Evolutionary conservation across 2,888 invertebrate genomes (phyloP).

Genomic region (Drosophila meridiana): DNA sequence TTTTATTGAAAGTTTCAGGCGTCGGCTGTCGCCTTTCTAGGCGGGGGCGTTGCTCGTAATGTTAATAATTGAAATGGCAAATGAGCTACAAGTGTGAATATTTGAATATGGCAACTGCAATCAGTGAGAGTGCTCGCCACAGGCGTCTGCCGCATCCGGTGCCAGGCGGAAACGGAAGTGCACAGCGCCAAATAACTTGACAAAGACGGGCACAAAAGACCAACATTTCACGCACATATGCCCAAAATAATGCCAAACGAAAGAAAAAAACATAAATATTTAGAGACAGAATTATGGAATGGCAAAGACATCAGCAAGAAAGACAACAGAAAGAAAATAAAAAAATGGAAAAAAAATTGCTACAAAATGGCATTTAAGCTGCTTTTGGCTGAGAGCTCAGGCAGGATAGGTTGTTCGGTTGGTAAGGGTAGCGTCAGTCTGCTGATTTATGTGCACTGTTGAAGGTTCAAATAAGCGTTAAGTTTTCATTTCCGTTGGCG

Average conservation of each 20-base stretch:
- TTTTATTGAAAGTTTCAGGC: slow-evolving; percentile 28
- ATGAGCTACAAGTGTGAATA: slow-evolving; percentile 53
- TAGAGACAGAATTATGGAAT: slow-evolving; percentile 66
- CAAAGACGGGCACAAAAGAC: slow-evolving; percentile 11
- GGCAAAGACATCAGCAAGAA: slow-evolving; percentile 26
- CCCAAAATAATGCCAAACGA: slow-evolving; percentile 55
- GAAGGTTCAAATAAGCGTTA: slow-evolving; percentile 81
- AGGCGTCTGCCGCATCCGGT: slow-evolving; percentile 70
- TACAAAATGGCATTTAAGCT: slow-evolving; percentile 69
- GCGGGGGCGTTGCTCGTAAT: slow-evolving; percentile 30
- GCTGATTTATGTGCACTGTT: slow-evolving; percentile 79
- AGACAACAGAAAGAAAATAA: not conserved
- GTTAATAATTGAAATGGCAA: slow-evolving; percentile 49
- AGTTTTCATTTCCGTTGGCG: slow-evolving; percentile 80
- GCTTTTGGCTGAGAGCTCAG: slow-evolving; percentile 55
- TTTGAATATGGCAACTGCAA: slow-evolving; percentile 45
- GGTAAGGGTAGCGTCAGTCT: slow-evolving; percentile 56
- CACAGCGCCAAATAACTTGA: slow-evolving; percentile 18
- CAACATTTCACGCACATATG: slow-evolving; percentile 71
- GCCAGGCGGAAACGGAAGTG: slow-evolving; percentile 65
- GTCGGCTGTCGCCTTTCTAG: slow-evolving; percentile 5
- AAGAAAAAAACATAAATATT: slow-evolving; percentile 49
- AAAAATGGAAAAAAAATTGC: slow-evolving; percentile 9
- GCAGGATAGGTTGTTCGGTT: not conserved
- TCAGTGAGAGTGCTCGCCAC: slow-evolving; percentile 69